Evolutionary conservation across 2,888 invertebrate species (phyloP).

Genomic region (Parasteatoda lunata): DNA sequence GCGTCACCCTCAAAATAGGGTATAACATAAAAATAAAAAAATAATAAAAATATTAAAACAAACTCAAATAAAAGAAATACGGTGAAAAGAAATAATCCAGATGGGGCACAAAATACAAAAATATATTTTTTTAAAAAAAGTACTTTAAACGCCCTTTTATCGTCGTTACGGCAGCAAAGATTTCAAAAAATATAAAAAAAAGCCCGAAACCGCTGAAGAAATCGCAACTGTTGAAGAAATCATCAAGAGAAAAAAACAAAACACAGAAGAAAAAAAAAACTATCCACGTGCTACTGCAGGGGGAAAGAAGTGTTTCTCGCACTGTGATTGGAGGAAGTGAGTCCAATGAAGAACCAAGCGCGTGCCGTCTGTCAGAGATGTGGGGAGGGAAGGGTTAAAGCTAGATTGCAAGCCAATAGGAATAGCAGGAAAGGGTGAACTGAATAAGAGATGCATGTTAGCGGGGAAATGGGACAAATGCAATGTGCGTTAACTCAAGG

Average conservation of each 20-base stretch:
- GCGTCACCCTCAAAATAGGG: conserved; percentile 3
- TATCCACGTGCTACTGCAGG: conserved; percentile 15
- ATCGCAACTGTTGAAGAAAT: conserved; percentile 13
- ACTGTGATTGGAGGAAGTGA: conserved; percentile 23
- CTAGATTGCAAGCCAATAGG: conserved; percentile 36
- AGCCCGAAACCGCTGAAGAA: conserved; percentile 8
- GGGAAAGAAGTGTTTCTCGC: not conserved
- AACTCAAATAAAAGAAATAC: conserved; percentile 36
- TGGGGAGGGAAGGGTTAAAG: conserved; percentile 56
- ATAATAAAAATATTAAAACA: conserved; percentile 42
- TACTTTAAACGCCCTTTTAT: conserved; percentile 12
- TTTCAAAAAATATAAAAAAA: not conserved
- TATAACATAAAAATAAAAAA: not conserved
- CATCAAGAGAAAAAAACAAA: conserved; percentile 7
- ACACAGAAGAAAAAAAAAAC: conserved; percentile 11
- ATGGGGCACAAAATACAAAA: conserved; percentile 30
- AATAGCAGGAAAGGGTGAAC: conserved; percentile 24
- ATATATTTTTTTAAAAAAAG: conserved; percentile 14
- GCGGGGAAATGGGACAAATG: conserved; percentile 56
- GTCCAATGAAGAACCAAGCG: conserved; percentile 34
- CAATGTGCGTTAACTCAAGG: conserved; percentile 43
- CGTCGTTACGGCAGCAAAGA: not conserved
- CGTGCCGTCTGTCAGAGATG: conserved; percentile 42
- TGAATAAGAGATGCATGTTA: conserved; percentile 54
- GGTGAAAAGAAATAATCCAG: not conserved